Evolutionary conservation across 1,140 invertebrate genomes (phyloP).

Genomic region (Brachionus sp.): DNA sequence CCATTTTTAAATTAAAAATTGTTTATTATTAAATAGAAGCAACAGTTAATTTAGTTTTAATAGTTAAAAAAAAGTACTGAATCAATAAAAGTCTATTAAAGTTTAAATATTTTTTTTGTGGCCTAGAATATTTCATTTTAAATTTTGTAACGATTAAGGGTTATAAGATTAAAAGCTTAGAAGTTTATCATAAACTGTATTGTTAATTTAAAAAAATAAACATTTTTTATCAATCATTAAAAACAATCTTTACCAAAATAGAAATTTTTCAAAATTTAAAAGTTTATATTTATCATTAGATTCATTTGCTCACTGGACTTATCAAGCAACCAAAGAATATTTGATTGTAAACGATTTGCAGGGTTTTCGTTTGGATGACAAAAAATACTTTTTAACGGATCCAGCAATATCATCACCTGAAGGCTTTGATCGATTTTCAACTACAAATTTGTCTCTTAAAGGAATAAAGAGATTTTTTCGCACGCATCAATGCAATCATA

Average conservation of each 20-base stretch:
- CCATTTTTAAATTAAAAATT: too few relatives aligned
- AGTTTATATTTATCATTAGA: neutral
- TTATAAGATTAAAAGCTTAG: too few relatives aligned
- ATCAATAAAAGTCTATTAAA: too few relatives aligned
- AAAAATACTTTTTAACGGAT: slow-evolving; percentile 6
- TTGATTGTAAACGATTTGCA: slow-evolving; percentile 25
- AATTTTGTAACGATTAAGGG: neutral
- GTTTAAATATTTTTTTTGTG: neutral
- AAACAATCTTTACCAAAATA: neutral
- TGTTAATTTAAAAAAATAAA: neutral
- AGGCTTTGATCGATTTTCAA: neutral
- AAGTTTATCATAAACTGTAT: neutral
- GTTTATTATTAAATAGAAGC: too few relatives aligned
- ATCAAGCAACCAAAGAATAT: neutral
- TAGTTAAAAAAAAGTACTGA: neutral
- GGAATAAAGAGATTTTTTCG: neutral
- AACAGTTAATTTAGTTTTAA: too few relatives aligned
- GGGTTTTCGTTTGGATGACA: neutral
- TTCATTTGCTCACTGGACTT: slow-evolving; percentile 37
- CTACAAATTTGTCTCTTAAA: neutral
- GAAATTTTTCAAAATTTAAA: neutral
- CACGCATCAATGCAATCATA: slow-evolving; percentile 3
- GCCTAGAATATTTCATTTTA: neutral
- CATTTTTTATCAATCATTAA: neutral
- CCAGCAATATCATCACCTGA: neutral